Evolutionary conservation across 2,113 vertebrate species (phyloP).

Genomic region (Ursus arctos): DNA sequence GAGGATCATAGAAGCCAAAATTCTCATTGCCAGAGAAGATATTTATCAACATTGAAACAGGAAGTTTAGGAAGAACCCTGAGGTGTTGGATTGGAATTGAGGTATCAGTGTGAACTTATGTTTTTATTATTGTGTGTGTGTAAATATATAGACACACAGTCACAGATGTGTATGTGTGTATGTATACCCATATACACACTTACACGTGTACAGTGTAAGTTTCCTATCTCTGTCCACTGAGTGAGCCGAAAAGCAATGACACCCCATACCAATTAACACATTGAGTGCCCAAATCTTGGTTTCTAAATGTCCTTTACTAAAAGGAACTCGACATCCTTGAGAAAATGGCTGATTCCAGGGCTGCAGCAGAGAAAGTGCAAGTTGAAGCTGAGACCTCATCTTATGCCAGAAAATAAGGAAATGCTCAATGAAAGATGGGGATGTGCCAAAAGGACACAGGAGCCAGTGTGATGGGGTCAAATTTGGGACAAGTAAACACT

Average conservation of each 20-base stretch:
- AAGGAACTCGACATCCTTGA: not conserved
- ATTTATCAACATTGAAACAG: not conserved
- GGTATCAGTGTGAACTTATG: not conserved
- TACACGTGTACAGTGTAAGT: not conserved
- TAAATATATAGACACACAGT: not conserved
- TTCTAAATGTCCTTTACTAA: constrained; percentile 47
- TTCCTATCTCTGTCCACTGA: not conserved
- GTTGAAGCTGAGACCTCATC: not conserved
- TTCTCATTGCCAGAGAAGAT: not conserved
- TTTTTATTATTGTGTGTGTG: not conserved
- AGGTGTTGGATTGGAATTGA: not conserved
- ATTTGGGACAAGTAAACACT: not conserved
- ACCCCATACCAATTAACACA: not conserved
- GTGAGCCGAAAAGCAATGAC: not conserved
- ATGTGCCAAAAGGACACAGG: not conserved
- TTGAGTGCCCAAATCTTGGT: not conserved
- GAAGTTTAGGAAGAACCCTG: not conserved
- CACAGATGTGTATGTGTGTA: not conserved
- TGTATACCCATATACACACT: not conserved
- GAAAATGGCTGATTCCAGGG: not conserved
- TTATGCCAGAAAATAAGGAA: not conserved
- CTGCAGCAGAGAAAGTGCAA: not conserved
- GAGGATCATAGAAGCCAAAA: not conserved
- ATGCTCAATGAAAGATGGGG: not conserved
- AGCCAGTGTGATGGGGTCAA: not conserved